phyloP scores from a whole-genome alignment of 2,797 vertebrate species.

The Nyctalus aviator region DNA sequence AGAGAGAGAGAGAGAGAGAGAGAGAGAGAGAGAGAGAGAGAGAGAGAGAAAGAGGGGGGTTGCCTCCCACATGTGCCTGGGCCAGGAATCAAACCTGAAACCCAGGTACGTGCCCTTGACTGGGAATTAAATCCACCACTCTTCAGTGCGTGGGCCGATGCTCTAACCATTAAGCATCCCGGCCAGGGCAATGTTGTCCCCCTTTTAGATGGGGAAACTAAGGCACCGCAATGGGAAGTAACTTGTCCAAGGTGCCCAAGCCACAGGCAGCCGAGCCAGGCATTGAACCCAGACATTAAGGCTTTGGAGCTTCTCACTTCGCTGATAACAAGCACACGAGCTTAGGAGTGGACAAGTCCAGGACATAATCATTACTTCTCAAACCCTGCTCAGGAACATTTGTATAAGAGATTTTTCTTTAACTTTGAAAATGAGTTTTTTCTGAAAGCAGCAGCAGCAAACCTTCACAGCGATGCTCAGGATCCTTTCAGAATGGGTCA shows the following conservation, averaged over 20 bases:
- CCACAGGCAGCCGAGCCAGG: neutral
- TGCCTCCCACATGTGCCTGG: too few species aligned
- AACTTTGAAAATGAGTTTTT: conserved; percentile 57
- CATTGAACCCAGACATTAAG: neutral
- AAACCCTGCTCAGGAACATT: neutral
- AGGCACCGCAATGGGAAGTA: neutral
- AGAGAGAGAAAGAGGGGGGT: too few species aligned
- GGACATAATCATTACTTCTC: neutral
- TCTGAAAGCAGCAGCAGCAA: conserved; percentile 4
- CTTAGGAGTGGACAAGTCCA: neutral
- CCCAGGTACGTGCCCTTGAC: too few species aligned
- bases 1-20: too few species aligned
- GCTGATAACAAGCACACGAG: neutral
- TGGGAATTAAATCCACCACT: too few species aligned
- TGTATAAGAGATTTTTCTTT: neutral
- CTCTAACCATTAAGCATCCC: too few species aligned
- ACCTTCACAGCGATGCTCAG: neutral
- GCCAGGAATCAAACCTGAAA: too few species aligned
- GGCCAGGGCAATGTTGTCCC: neutral
- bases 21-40: too few species aligned
- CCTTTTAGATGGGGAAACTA: neutral
- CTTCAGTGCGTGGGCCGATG: too few species aligned
- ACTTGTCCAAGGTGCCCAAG: neutral
- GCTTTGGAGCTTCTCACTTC: neutral
- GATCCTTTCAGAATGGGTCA: neutral